Evolutionary conservation across 2,888 invertebrate genomes (phyloP), one percentile per base, ranked within the genome.

Genomic region (Calameuta pallipes): DNA sequence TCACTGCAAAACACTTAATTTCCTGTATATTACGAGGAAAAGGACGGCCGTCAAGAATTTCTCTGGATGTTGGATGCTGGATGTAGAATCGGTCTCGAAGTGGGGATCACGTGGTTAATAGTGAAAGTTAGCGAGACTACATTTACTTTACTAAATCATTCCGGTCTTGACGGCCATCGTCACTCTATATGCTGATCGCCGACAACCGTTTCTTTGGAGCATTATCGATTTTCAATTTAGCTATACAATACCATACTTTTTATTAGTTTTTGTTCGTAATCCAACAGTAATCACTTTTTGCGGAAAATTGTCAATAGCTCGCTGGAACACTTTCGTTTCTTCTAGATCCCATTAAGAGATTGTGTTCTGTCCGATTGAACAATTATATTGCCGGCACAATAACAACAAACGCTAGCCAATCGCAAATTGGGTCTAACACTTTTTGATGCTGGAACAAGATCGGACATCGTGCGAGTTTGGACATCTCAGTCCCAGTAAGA

Each of bases 61-160:
- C 85, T 85, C 83, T 83, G 80, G 77, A 79, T 77, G 75, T 77
- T 73, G 73, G 69, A 56, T 23, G 56, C 56, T 56, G 56, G 56
- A 56, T 23, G 9, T 9, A 23, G 76, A 80, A 82, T 74, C 81
- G 75, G 23, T 2, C 78, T 78, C 79, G 75, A 76, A 79, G 76
- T 71, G 80, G 80, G 75, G 83, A 81, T 86, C 85, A 82, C 82
- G 84, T 82, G 85, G 82, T 83, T 83, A 85, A 85, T 83, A 87
- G 86, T 87, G 87, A 86, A 86, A 87, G 86, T 86, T 85, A 76
- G 81, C 84, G 83, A 83, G 80, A 78, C 81, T 71, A 71, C 71
- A 71, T 33, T 82, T 83, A 80, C 76, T 78, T 76, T 69, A 75
- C 75, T 77, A 80, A 82, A 82, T 84, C 80, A 83, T 75, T 36